phyloP scores from a whole-genome alignment of 23 tunicate species.

The Corella eumyota region DNA sequence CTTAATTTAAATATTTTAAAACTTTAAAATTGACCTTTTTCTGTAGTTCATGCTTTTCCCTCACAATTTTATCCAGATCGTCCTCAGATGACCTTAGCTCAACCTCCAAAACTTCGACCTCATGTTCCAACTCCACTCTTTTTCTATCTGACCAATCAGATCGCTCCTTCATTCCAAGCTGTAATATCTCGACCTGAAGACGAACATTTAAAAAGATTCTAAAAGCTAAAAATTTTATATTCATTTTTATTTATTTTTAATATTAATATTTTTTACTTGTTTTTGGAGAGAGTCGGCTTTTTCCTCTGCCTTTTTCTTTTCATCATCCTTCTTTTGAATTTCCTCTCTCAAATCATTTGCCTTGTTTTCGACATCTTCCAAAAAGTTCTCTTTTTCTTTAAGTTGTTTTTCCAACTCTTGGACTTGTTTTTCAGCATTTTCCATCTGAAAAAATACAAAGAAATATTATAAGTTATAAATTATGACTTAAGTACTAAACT shows the following conservation, averaged over 20 bases:
- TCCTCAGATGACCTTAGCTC: constrained; percentile 23
- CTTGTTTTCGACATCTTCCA: constrained; percentile 3
- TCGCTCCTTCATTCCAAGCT: constrained; percentile 31
- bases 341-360: constrained; percentile 13
- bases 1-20: too few relatives aligned
- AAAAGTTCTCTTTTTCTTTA: not conserved
- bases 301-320: constrained; percentile 21
- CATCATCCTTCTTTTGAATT: constrained; percentile 6
- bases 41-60: constrained; percentile 29
- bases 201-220: too few relatives aligned
- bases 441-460: constrained; percentile 5
- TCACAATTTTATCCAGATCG: constrained; percentile 17
- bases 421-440: constrained; percentile 6
- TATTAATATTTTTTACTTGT: constrained; percentile 18
- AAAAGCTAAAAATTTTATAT: too few relatives aligned
- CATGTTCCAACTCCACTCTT: constrained; percentile 12
- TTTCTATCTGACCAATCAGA: constrained; percentile 22
- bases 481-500: too few relatives aligned
- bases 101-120: constrained; percentile 14
- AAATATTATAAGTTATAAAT: too few relatives aligned
- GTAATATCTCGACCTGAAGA: constrained; percentile 26
- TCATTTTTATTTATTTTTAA: too few relatives aligned
- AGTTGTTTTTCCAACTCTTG: constrained; percentile 10
- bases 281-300: constrained; percentile 6
- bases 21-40: constrained; percentile 23